Evolutionary conservation across 1,140 invertebrate genomes (phyloP).

Genomic region (Drosophila repleta): DNA sequence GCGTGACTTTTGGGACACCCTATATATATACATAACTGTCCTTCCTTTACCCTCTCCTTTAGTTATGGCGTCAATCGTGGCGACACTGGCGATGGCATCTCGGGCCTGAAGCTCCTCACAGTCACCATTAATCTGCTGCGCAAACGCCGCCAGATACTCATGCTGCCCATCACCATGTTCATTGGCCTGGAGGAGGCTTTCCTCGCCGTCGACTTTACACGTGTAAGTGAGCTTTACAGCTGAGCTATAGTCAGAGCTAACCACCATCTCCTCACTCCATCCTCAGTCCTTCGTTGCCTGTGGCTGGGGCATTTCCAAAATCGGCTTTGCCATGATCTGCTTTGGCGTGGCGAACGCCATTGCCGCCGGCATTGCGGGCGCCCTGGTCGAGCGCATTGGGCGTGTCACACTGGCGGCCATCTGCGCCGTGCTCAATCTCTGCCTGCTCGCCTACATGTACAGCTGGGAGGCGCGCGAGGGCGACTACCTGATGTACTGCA

Average conservation of each 20-base stretch:
- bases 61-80: conserved; percentile 77
- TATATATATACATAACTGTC: too few relatives aligned
- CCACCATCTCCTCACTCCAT: not conserved
- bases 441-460: conserved; percentile 87
- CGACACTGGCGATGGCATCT: conserved; percentile 73
- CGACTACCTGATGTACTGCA: conserved; percentile 90
- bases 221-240: conserved; percentile 85
- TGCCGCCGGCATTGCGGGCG: conserved; percentile 91
- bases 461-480: conserved; percentile 91
- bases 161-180: conserved; percentile 96
- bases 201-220: conserved; percentile 94
- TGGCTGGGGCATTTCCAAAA: conserved; percentile 93
- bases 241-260: conserved; percentile 11
- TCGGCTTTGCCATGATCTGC: conserved; percentile 96
- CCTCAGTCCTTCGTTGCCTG: conserved; percentile 94
- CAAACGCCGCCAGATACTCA: conserved; percentile 91
- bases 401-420: conserved; percentile 88
- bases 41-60: not conserved
- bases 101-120: conserved; percentile 88
- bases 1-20: too few relatives aligned
- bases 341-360: conserved; percentile 94
- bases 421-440: conserved; percentile 90
- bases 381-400: conserved; percentile 92
- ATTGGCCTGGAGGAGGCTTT: conserved; percentile 97
- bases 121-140: conserved; percentile 91